phyloP scores from a whole-genome alignment of 2,797 vertebrate species.

The Cheirogaleus major region DNA sequence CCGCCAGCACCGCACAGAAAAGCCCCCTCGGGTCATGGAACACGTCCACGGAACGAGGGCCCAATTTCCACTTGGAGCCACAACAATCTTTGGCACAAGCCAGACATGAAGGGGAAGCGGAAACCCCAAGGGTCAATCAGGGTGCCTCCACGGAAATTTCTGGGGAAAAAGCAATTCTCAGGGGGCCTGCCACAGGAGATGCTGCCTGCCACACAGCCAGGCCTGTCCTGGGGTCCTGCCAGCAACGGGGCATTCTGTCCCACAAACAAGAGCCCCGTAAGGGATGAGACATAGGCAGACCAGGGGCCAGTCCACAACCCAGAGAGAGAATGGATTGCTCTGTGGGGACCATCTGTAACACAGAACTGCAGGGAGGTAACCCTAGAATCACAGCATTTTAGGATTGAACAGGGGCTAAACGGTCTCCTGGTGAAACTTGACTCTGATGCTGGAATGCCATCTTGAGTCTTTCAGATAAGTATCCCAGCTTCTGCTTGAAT shows the following conservation, averaged over 20 bases:
- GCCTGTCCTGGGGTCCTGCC: neutral
- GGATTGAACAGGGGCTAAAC: neutral
- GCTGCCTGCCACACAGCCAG: neutral
- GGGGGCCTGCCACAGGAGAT: too few relatives aligned
- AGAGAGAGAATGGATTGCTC: neutral
- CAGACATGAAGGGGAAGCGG: neutral
- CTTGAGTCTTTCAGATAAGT: neutral
- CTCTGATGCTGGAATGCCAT: neutral
- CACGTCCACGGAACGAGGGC: neutral
- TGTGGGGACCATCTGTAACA: neutral
- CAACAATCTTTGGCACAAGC: too few relatives aligned
- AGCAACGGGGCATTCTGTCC: neutral
- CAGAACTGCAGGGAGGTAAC: neutral
- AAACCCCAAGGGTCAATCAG: neutral
- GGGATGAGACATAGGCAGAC: rapidly evolving
- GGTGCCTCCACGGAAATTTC: neutral
- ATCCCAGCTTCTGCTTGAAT: neutral
- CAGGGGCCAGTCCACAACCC: rapidly evolving
- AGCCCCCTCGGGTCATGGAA: neutral
- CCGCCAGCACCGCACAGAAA: neutral
- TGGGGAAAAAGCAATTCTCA: neutral
- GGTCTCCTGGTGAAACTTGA: neutral
- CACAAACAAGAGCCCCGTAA: neutral
- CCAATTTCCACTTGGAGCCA: neutral
- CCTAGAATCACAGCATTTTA: neutral